Percentiles rank a stretch among this genome's conserved stretches.
Evolutionary conservation across 2,113 vertebrate species (phyloP).

Genomic region (Rhinolophus sinicus): DNA sequence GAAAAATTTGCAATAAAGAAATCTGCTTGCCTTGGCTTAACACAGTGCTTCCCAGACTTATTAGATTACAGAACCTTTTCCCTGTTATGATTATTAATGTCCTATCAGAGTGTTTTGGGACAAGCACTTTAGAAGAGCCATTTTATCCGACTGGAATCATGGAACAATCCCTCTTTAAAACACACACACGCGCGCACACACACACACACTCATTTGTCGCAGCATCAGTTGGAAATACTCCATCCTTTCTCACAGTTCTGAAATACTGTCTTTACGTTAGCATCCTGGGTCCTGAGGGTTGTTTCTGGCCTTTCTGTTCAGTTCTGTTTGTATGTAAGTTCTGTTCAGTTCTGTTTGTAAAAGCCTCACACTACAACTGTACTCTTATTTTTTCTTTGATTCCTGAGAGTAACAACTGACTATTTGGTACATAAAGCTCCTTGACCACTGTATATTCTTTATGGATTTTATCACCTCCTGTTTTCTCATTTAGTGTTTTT

Average conservation of each 20-base stretch:
- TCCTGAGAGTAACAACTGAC: background rate
- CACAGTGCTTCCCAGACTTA: background rate
- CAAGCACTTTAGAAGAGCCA: background rate
- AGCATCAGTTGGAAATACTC: background rate
- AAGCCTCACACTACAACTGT: background rate
- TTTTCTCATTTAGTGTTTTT: conserved; percentile 17
- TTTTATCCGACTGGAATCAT: background rate
- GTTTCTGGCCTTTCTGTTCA: background rate
- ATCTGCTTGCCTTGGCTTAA: background rate
- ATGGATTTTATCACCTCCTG: conserved; percentile 14
- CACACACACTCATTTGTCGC: background rate
- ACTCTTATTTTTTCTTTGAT: background rate
- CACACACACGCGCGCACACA: background rate
- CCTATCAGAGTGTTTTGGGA: background rate
- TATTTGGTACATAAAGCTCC: background rate
- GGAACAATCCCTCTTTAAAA: background rate
- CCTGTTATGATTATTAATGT: background rate
- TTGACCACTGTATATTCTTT: background rate
- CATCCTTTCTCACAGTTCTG: background rate
- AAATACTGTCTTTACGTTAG: background rate
- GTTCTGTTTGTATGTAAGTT: background rate
- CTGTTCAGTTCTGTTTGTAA: background rate
- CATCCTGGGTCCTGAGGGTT: background rate
- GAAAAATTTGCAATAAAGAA: background rate
- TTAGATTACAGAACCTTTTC: background rate